Evolutionary conservation across 2,113 vertebrate genomes (phyloP).

Genomic region (Mionectes macconnelli): DNA sequence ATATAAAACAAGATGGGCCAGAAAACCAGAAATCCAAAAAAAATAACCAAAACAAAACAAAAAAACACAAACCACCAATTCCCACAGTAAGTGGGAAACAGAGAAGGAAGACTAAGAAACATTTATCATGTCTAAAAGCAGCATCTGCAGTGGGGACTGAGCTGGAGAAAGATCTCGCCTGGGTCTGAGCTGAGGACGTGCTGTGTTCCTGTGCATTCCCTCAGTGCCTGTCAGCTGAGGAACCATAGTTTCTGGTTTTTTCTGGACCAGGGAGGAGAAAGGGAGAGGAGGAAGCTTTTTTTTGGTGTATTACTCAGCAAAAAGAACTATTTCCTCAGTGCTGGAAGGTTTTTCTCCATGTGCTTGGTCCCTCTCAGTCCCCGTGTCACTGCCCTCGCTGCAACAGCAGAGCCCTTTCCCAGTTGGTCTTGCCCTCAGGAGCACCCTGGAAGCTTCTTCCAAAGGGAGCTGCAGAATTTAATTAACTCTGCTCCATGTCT

Average conservation of each 20-base stretch:
- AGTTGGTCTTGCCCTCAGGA: not conserved
- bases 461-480: slow-evolving; percentile 47
- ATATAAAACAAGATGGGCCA: not conserved
- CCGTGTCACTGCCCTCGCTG: not conserved
- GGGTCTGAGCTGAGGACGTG: not conserved
- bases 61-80: not conserved
- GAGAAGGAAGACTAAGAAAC: not conserved
- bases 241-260: not conserved
- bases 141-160: not conserved
- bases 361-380: not conserved
- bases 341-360: not conserved
- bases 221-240: not conserved
- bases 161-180: not conserved
- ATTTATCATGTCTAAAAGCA: not conserved
- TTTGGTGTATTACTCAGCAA: not conserved
- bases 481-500: slow-evolving; percentile 47
- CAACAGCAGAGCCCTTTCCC: not conserved
- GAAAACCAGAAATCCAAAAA: not conserved
- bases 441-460: slow-evolving; percentile 11
- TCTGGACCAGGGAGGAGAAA: not conserved
- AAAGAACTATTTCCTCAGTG: not conserved
- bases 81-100: not conserved
- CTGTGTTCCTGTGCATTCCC: fast-evolving
- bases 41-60: too few species aligned
- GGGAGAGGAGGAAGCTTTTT: not conserved